These are phyloP conservation scores for Oncorhynchus mykiss DNA, from an alignment of 2,113 vertebrate species.

Conservation along the genomic window DNA sequence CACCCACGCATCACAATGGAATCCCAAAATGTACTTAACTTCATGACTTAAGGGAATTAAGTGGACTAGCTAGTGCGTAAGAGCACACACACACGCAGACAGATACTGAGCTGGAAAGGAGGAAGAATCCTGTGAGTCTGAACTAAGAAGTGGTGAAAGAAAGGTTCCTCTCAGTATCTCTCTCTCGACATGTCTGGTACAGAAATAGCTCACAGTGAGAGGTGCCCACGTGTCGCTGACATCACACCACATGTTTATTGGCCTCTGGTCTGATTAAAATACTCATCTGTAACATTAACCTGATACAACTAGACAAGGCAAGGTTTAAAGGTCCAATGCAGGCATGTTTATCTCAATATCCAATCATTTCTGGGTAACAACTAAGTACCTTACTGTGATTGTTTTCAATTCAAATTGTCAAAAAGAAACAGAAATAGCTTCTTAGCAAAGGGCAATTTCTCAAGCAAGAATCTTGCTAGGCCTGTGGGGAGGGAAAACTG, in stretches of 20 bases:
- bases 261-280: no score
- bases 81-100: background rate
- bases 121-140: background rate
- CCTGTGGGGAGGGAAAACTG: no score
- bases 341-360: no score
- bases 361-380: no score
- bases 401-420: no score
- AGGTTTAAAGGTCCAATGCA: no score
- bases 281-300: no score
- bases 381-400: no score
- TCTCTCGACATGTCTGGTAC: background rate
- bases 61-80: background rate
- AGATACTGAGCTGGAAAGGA: background rate
- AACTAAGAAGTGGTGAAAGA: background rate
- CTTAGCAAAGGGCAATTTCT: no score
- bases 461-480: no score
- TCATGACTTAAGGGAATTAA: constrained; percentile 3
- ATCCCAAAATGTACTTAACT: constrained; percentile 8
- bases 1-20: constrained; percentile 32
- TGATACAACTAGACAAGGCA: no score
- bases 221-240: background rate
- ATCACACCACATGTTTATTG: background rate
- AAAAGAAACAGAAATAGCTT: no score
- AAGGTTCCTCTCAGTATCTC: background rate
- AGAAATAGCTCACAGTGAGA: background rate